Conservation (phyloP, 2,888 invertebrate genomes). For the Xylocampa areola region DNA sequence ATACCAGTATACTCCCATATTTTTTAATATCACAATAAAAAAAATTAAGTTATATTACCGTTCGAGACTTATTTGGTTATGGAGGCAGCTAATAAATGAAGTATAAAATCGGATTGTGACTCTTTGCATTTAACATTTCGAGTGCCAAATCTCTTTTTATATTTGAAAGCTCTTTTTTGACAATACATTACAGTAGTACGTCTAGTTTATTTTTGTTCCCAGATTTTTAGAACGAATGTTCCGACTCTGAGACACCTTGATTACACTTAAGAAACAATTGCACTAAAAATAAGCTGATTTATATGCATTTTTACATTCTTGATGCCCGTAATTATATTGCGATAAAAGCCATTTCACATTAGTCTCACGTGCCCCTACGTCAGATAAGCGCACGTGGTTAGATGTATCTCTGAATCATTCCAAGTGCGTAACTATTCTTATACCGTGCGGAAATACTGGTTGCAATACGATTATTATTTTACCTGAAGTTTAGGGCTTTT, state of each 20-base stretch:
- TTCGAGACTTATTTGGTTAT: constrained; percentile 29
- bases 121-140: constrained; percentile 38
- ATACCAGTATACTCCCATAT: too few relatives aligned
- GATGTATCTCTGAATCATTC: constrained; percentile 55
- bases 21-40: too few relatives aligned
- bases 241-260: constrained; percentile 37
- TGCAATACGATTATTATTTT: constrained; percentile 29
- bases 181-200: constrained; percentile 18
- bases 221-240: constrained; percentile 10
- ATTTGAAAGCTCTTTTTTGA: constrained; percentile 35
- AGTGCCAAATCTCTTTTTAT: constrained; percentile 38
- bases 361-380: constrained; percentile 58
- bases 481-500: constrained; percentile 24
- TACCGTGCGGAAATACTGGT: constrained; percentile 29
- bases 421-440: constrained; percentile 50
- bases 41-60: neutral
- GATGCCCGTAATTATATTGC: constrained; percentile 45
- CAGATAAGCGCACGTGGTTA: constrained; percentile 58
- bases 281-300: constrained; percentile 41
- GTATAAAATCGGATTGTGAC: constrained; percentile 36
- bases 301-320: constrained; percentile 37
- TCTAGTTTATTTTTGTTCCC: constrained; percentile 38
- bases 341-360: constrained; percentile 60
- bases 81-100: constrained; percentile 13
- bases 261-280: constrained; percentile 41